Evolutionary conservation across 2,797 vertebrate genomes (phyloP).

Genomic region (Gadopsis bispinosus): DNA sequence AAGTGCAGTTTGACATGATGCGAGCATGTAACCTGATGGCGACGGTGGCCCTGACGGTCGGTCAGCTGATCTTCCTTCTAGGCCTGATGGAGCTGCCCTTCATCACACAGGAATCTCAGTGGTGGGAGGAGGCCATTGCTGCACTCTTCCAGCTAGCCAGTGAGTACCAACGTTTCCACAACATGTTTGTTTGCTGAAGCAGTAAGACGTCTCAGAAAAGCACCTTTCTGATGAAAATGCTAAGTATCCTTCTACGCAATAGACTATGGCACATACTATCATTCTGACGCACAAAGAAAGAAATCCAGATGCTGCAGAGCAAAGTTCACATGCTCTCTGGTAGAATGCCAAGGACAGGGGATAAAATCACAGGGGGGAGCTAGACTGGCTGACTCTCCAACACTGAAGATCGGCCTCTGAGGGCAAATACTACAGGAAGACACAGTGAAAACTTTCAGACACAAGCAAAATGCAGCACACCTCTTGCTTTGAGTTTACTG

Average conservation of each 20-base stretch:
- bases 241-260: not conserved
- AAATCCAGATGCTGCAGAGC: conserved; percentile 18
- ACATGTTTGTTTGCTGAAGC: conserved; percentile 2
- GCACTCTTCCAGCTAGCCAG: conserved; percentile 97
- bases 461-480: not conserved
- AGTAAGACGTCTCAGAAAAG: not conserved
- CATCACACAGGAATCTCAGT: conserved; percentile 92
- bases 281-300: not conserved
- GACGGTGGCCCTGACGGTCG: conserved; percentile 91
- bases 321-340: conserved; percentile 23
- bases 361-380: conserved; percentile 7
- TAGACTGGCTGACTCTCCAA: conserved; percentile 9
- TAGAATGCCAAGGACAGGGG: not conserved
- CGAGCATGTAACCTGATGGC: conserved; percentile 98
- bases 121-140: conserved; percentile 99
- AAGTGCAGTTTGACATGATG: conserved; percentile 99
- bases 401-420: conserved; percentile 1
- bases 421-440: conserved; percentile 2
- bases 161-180: conserved; percentile 84
- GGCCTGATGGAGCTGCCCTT: conserved; percentile 91
- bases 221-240: not conserved
- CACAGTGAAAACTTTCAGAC: not conserved
- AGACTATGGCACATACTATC: not conserved
- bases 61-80: conserved; percentile 95
- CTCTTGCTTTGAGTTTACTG: not conserved